phyloP scores from a whole-genome alignment of 2,113 vertebrate species.

The Rostratula benghalensis region DNA sequence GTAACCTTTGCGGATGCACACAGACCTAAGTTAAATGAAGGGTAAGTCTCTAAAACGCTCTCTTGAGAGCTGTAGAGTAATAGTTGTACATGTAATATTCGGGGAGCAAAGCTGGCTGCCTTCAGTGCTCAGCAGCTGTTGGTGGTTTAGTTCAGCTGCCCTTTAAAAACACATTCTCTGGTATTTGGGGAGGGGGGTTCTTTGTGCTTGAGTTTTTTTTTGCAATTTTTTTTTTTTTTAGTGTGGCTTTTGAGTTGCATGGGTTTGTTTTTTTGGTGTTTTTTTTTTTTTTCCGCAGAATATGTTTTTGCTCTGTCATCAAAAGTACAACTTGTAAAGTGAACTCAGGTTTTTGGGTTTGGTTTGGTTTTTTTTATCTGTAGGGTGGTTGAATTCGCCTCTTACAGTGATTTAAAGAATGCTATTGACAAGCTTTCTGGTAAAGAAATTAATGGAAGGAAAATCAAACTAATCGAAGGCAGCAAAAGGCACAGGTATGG shows the following conservation, averaged over 20 bases:
- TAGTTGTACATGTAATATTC: accelerated
- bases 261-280: too few relatives aligned
- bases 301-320: neutral
- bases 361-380: neutral
- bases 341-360: neutral
- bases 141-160: neutral
- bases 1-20: constrained; percentile 98
- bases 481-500: constrained; percentile 89
- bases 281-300: accelerated
- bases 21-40: constrained; percentile 94
- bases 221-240: too few relatives aligned
- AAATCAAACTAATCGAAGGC: constrained; percentile 95
- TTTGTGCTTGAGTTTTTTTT: neutral
- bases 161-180: neutral
- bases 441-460: constrained; percentile 97
- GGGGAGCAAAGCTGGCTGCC: neutral
- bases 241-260: too few relatives aligned
- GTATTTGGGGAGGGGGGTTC: neutral
- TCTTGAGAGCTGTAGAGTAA: neutral
- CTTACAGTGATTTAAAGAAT: constrained; percentile 95
- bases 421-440: constrained; percentile 96
- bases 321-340: neutral
- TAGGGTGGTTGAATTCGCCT: constrained; percentile 97
- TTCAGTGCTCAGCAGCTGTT: neutral
- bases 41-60: constrained; percentile 73